These are phyloP conservation scores for Montipora cactus DNA, from an alignment of 64 coral and sea anemone genomes.

Conservation along the genomic window DNA sequence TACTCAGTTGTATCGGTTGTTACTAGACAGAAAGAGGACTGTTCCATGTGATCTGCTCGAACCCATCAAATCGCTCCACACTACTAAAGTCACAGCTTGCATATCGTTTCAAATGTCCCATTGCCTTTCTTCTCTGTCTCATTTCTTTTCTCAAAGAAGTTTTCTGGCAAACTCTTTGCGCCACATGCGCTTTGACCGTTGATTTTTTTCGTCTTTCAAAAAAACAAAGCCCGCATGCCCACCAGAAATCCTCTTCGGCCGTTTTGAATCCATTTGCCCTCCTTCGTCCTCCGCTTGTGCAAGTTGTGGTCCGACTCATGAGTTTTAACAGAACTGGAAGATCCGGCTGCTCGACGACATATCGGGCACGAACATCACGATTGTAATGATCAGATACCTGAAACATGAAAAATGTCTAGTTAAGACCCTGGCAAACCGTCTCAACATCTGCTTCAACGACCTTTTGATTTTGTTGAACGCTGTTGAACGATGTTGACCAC, in stretches of 20 bases:
- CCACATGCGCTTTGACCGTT: slow-evolving; percentile 80
- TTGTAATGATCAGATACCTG: slow-evolving; percentile 38
- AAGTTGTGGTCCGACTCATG: slow-evolving; percentile 47
- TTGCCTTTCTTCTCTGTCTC: slow-evolving; percentile 56
- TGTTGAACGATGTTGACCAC: no score
- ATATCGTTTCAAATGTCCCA: slow-evolving; percentile 36
- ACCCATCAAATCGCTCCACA: background rate
- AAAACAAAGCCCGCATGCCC: slow-evolving; percentile 77
- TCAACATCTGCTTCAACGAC: no score
- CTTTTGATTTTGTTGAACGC: no score
- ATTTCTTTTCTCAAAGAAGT: slow-evolving; percentile 76
- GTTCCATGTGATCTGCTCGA: background rate
- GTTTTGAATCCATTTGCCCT: slow-evolving; percentile 77
- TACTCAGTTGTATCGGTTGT: background rate
- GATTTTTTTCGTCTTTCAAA: slow-evolving; percentile 85
- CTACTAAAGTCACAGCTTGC: slow-evolving; percentile 37
- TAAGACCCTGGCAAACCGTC: background rate
- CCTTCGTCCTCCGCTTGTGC: slow-evolving; percentile 64
- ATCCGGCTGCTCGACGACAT: slow-evolving; percentile 76
- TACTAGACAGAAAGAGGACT: slow-evolving; percentile 38
- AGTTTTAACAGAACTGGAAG: slow-evolving; percentile 71
- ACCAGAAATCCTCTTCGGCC: slow-evolving; percentile 84
- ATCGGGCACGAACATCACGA: slow-evolving; percentile 48
- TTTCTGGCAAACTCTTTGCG: slow-evolving; percentile 79
- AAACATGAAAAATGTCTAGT: background rate